A percentile compares a stretch with the other conserved stretches of the same genome.
phyloP scores from a whole-genome alignment of 92 coral and sea anemone species.

The Umimayanthus chanpuru region DNA sequence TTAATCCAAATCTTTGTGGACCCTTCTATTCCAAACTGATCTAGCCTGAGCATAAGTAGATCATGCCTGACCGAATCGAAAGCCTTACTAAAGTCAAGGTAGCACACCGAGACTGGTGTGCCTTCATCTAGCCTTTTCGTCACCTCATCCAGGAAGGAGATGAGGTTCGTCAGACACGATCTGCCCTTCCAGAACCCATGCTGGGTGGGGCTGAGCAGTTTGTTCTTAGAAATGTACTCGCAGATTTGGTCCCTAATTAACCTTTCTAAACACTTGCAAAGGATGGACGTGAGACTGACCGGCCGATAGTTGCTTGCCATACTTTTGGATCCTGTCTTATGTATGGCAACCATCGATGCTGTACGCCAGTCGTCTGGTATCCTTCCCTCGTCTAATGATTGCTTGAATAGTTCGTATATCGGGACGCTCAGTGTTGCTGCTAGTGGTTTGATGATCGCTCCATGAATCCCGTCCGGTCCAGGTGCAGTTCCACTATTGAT shows the following conservation, averaged over 20 bases:
- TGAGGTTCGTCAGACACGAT: not conserved
- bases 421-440: not conserved
- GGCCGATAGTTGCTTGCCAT: not conserved
- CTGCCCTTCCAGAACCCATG: not conserved
- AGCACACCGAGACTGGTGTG: not conserved
- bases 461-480: not conserved
- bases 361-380: not conserved
- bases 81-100: not conserved
- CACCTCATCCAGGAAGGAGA: not conserved
- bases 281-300: not conserved
- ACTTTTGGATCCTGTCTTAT: not conserved
- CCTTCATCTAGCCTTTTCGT: not conserved
- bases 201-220: not conserved
- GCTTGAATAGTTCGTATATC: too few relatives aligned
- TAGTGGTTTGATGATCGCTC: not conserved
- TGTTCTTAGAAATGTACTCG: too few relatives aligned
- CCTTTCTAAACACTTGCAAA: not conserved
- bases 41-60: not conserved
- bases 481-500: not conserved
- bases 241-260: not conserved
- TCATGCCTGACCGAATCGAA: not conserved
- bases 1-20: not conserved
- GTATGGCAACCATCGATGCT: not conserved
- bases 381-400: not conserved
- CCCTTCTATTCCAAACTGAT: not conserved